Evolutionary conservation across 1,140 invertebrate species (phyloP).

Genomic region (Megalopta genalis): DNA sequence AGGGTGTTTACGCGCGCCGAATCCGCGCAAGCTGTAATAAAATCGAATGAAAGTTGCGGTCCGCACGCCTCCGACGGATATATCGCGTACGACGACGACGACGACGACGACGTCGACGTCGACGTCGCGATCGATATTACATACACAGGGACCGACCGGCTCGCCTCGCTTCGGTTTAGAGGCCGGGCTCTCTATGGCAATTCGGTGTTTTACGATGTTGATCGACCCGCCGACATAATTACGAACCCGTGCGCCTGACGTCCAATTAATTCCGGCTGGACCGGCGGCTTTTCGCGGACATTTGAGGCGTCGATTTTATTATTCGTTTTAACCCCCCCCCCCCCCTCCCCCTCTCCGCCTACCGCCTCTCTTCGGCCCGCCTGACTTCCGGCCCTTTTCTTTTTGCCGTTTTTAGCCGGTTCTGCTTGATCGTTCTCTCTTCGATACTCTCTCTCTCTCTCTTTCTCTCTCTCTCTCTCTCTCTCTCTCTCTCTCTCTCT

Average conservation of each 20-base stretch:
- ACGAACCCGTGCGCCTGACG: slow-evolving; percentile 29
- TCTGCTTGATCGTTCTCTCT: too few relatives aligned
- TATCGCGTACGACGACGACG: slow-evolving; percentile 21
- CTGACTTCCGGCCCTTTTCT: too few relatives aligned
- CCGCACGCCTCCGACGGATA: slow-evolving; percentile 13
- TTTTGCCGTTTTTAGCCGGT: too few relatives aligned
- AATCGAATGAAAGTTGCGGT: slow-evolving; percentile 49
- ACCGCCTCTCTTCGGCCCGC: too few relatives aligned
- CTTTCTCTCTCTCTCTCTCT: too few relatives aligned
- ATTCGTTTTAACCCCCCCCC: too few relatives aligned
- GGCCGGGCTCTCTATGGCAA: slow-evolving; percentile 34
- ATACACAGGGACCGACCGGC: background rate
- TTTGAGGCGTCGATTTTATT: too few relatives aligned
- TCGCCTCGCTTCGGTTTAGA: slow-evolving; percentile 31
- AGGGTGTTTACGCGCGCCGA: slow-evolving; percentile 35
- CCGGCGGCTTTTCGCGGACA: too few relatives aligned
- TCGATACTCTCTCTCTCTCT: too few relatives aligned
- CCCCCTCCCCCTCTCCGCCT: too few relatives aligned
- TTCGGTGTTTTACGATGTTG: slow-evolving; percentile 39
- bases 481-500: too few relatives aligned
- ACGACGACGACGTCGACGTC: too few relatives aligned
- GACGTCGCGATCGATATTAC: slow-evolving; percentile 53
- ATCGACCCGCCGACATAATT: slow-evolving; percentile 54
- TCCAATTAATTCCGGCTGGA: slow-evolving; percentile 37
- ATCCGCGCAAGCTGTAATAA: slow-evolving; percentile 40